phyloP scores from a whole-genome alignment of 2,797 vertebrate species.

The Myotis myotis region DNA sequence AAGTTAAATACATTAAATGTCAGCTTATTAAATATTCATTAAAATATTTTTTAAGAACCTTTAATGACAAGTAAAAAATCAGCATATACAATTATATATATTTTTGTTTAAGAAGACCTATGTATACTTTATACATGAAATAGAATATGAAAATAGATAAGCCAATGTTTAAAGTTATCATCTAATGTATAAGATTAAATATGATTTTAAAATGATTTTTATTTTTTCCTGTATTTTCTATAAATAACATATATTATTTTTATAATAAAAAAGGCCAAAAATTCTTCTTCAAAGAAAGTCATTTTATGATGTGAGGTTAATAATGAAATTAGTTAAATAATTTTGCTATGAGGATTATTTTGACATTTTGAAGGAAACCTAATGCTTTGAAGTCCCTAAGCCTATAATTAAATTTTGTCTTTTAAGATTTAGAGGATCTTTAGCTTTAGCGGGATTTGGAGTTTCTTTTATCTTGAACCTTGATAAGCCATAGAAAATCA shows the following conservation, averaged over 20 bases:
- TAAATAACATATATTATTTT: slow-evolving; percentile 9
- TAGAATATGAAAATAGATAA: slow-evolving; percentile 21
- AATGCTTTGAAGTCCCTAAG: background rate
- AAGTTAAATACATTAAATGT: slow-evolving; percentile 6
- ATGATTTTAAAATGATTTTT: slow-evolving; percentile 2
- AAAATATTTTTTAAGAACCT: slow-evolving; percentile 25
- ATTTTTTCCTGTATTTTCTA: slow-evolving; percentile 24
- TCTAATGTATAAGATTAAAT: background rate
- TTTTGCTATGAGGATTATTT: slow-evolving; percentile 6
- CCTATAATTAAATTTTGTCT: slow-evolving; percentile 29
- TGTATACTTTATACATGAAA: background rate
- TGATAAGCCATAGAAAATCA: background rate
- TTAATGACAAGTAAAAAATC: slow-evolving; percentile 32
- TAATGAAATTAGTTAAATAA: slow-evolving; percentile 32
- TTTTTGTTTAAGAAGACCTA: background rate
- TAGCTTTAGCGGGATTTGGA: background rate
- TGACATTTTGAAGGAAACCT: slow-evolving; percentile 36
- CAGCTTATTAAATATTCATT: slow-evolving; percentile 24
- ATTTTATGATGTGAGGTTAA: slow-evolving; percentile 25
- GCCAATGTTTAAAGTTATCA: slow-evolving; percentile 7
- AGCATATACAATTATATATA: background rate
- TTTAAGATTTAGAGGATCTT: slow-evolving; percentile 33
- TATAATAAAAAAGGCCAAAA: background rate
- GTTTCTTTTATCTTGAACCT: slow-evolving; percentile 17
- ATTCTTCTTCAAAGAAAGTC: slow-evolving; percentile 3